phyloP scores from a whole-genome alignment of 1,140 invertebrate species.

The Apis mellifera region DNA sequence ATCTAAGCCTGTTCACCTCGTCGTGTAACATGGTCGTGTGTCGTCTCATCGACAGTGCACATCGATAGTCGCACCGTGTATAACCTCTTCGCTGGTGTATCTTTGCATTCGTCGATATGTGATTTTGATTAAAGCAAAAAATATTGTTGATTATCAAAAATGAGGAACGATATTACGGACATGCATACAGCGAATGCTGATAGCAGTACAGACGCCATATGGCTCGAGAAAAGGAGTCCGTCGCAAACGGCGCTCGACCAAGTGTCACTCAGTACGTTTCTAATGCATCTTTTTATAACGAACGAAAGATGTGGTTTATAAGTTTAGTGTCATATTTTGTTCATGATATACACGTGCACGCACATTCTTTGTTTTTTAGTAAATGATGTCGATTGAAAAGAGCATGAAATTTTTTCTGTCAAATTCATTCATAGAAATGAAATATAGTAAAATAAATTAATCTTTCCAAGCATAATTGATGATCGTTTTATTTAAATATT shows the following conservation, averaged over 20 bases:
- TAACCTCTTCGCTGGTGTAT: constrained; percentile 54
- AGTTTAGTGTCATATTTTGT: neutral
- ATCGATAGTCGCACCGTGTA: constrained; percentile 51
- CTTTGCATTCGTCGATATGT: constrained; percentile 48
- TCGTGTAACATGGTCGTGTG: constrained; percentile 65
- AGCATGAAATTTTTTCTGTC: constrained; percentile 11
- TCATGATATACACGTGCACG: neutral
- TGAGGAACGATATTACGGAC: constrained; percentile 63
- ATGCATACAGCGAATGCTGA: constrained; percentile 62
- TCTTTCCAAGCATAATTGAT: too few relatives aligned
- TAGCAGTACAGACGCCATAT: constrained; percentile 66
- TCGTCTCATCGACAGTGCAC: constrained; percentile 53
- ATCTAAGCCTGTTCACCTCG: neutral
- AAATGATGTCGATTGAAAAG: constrained; percentile 35
- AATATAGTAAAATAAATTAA: neutral
- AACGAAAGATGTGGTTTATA: constrained; percentile 28
- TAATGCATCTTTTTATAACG: constrained; percentile 30
- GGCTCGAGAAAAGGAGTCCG: constrained; percentile 64
- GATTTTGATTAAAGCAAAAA: constrained; percentile 25
- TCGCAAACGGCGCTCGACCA: constrained; percentile 55
- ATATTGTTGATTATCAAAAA: constrained; percentile 34
- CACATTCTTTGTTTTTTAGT: constrained; percentile 15
- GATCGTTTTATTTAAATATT: neutral
- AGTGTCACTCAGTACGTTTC: constrained; percentile 60
- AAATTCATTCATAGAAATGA: neutral